phyloP scores from a whole-genome alignment of 2,797 vertebrate species.

The Valencia hispanica region DNA sequence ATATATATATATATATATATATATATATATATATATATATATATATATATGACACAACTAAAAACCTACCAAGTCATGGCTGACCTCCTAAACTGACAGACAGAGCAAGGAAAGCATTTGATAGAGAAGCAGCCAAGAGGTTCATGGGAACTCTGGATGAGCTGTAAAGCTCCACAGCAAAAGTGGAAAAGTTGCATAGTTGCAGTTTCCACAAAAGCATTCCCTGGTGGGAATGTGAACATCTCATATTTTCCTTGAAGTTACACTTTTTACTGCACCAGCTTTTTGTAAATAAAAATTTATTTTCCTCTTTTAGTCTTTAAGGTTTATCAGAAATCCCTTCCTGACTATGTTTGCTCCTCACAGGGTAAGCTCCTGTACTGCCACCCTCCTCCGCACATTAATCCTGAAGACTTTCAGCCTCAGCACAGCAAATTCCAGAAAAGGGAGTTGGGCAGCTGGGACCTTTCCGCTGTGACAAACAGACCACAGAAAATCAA shows the following conservation, averaged over 20 bases:
- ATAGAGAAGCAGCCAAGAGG: background rate
- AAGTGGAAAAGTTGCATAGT: background rate
- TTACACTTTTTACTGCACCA: background rate
- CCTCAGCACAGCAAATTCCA: conserved; percentile 81
- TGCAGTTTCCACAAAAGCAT: background rate
- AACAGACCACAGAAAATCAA: conserved; percentile 75
- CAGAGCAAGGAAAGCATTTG: background rate
- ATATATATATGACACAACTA: background rate
- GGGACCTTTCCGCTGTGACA: conserved; percentile 18
- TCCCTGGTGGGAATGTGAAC: background rate
- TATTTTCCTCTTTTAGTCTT: background rate
- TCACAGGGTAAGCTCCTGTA: conserved; percentile 92
- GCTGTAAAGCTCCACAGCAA: background rate
- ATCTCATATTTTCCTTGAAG: background rate
- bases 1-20: too few species aligned
- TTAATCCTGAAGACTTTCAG: conserved; percentile 86
- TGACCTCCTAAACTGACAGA: background rate
- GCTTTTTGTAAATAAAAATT: background rate
- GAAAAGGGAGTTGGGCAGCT: conserved; percentile 22
- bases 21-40: too few species aligned
- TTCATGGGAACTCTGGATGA: background rate
- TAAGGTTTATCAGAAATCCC: background rate
- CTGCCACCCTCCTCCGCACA: conserved; percentile 91
- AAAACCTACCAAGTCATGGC: background rate
- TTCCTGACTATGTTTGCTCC: conserved; percentile 6